Evolutionary conservation across 2,797 vertebrate species (phyloP).

Genomic region (Anableps anableps): DNA sequence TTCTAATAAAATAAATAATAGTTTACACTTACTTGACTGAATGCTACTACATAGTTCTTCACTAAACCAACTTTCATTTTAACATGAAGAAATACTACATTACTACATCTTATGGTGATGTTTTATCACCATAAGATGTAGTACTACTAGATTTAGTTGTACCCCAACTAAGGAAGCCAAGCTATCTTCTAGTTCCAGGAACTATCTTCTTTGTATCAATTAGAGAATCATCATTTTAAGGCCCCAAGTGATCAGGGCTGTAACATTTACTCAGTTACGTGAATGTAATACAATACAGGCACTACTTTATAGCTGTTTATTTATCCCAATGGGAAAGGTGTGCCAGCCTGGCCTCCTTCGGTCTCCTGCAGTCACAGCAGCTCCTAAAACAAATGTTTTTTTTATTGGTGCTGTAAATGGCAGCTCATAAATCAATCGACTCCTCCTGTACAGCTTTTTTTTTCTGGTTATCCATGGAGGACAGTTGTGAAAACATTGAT

Average conservation of each 20-base stretch:
- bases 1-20: not conserved
- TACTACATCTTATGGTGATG: not conserved
- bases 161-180: too few relatives aligned
- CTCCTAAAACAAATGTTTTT: conserved; percentile 61
- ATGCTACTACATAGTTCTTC: not conserved
- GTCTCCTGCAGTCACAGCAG: conserved; percentile 4
- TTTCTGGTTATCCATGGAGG: conserved; percentile 58
- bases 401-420: conserved; percentile 52
- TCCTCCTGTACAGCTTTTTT: conserved; percentile 39
- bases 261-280: not conserved
- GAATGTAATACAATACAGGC: not conserved
- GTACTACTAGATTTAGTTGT: not conserved
- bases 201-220: not conserved
- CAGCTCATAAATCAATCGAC: conserved; percentile 52
- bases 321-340: not conserved
- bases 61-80: not conserved
- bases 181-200: too few relatives aligned
- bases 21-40: not conserved
- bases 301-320: not conserved
- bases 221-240: not conserved
- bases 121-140: not conserved
- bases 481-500: conserved; percentile 74
- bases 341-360: conserved; percentile 11
- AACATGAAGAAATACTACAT: not conserved
- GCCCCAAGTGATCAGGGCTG: not conserved